Evolutionary conservation across 2,888 invertebrate species (phyloP).

Genomic region (Syrista parreyssii): DNA sequence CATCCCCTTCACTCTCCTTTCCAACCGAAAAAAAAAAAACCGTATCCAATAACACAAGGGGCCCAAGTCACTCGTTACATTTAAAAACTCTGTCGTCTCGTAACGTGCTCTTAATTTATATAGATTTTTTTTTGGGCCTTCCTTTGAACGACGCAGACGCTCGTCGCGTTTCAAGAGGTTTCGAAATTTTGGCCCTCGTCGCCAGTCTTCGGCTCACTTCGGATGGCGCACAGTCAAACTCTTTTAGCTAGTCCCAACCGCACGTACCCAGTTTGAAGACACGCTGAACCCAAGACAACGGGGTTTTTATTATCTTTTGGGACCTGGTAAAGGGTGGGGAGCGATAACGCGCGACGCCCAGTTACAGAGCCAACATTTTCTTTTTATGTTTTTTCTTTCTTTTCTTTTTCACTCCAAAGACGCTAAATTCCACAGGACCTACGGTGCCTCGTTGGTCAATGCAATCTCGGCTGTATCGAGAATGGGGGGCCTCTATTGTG

Average conservation of each 20-base stretch:
- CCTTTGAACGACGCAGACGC: neutral
- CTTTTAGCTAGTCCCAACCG: neutral
- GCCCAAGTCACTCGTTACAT: neutral
- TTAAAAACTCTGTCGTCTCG: neutral
- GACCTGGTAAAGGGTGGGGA: neutral
- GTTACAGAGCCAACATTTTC: neutral
- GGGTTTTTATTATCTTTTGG: neutral
- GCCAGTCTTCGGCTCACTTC: neutral
- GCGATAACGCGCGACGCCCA: neutral
- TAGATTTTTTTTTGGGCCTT: neutral
- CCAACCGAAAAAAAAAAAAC: neutral
- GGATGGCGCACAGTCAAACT: neutral
- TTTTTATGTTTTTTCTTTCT: neutral
- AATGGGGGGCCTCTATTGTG: conserved; percentile 41
- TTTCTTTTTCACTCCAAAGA: neutral
- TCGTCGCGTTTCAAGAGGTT: neutral
- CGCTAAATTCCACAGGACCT: neutral
- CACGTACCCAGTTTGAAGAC: neutral
- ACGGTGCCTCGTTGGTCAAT: neutral
- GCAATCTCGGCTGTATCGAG: conserved; percentile 36
- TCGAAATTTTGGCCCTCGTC: neutral
- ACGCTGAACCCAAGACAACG: neutral
- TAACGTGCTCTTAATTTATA: neutral
- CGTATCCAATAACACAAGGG: neutral
- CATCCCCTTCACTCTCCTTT: neutral